phyloP scores from a whole-genome alignment of 1,140 invertebrate genomes.

The Theocolax elegans region DNA sequence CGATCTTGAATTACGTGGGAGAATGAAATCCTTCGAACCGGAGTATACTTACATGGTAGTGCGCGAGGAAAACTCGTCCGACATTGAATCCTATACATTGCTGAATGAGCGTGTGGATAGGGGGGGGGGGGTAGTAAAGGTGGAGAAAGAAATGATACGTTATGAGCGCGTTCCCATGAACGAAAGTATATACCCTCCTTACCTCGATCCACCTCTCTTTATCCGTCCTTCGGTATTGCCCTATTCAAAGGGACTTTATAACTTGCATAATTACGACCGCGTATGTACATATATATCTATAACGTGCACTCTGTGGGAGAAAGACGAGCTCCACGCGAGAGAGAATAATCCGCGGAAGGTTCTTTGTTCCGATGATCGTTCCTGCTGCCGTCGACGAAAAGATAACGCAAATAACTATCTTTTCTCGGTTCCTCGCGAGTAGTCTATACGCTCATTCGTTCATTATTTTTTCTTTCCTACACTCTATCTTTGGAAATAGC shows the following conservation, averaged over 20 bases:
- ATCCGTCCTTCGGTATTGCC: too few relatives aligned
- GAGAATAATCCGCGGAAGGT: background rate
- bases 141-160: constrained; percentile 4
- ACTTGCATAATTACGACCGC: constrained; percentile 33
- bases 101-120: too few relatives aligned
- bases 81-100: too few relatives aligned
- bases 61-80: too few relatives aligned
- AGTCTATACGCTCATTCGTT: background rate
- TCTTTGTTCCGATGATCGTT: constrained; percentile 33
- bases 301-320: constrained; percentile 15
- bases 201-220: background rate
- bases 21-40: too few relatives aligned
- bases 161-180: constrained; percentile 20
- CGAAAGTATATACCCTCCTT: background rate
- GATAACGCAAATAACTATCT: background rate
- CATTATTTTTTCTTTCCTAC: background rate
- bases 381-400: constrained; percentile 4
- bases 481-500: too few relatives aligned
- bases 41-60: too few relatives aligned
- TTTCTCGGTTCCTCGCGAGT: too few relatives aligned
- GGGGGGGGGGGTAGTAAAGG: too few relatives aligned
- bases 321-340: background rate
- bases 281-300: background rate
- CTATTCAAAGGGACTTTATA: constrained; percentile 19
- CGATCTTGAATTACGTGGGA: too few relatives aligned